Percentiles rank a stretch among this genome's conserved stretches.
Evolutionary conservation across 2,888 invertebrate genomes (phyloP).

Genomic region (Brenthis hecate): DNA sequence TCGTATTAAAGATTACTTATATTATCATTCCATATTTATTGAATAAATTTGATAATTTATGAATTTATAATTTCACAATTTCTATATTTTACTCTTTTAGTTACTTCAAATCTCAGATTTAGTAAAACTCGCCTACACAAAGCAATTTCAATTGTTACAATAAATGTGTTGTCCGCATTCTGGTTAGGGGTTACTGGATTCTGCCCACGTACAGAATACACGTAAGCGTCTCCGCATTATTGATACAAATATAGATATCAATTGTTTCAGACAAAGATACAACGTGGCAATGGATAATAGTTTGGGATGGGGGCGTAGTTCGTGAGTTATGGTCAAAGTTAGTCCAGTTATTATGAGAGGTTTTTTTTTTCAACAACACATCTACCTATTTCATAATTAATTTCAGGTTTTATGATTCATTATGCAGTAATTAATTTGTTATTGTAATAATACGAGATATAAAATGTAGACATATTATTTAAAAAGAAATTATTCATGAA

Average conservation of each 20-base stretch:
- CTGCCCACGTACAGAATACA: slow-evolving; percentile 73
- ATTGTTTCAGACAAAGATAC: slow-evolving; percentile 78
- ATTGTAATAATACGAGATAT: background rate
- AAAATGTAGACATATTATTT: too few species aligned
- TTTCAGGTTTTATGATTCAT: background rate
- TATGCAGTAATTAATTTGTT: background rate
- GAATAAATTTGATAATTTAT: too few species aligned
- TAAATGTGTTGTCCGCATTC: slow-evolving; percentile 56
- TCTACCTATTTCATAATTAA: background rate
- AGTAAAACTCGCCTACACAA: slow-evolving; percentile 45
- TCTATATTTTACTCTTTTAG: too few species aligned
- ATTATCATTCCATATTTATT: too few species aligned
- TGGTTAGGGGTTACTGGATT: slow-evolving; percentile 60
- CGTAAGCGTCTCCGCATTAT: slow-evolving; percentile 78
- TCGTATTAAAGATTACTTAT: too few species aligned
- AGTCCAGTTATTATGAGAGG: slow-evolving; percentile 17
- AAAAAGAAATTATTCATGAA: too few species aligned
- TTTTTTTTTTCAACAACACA: slow-evolving; percentile 3
- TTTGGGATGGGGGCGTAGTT: slow-evolving; percentile 25
- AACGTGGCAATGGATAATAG: slow-evolving; percentile 61
- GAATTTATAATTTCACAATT: too few species aligned
- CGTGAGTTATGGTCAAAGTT: slow-evolving; percentile 6
- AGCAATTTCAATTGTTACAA: slow-evolving; percentile 60
- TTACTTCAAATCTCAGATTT: slow-evolving; percentile 10
- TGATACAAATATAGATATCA: slow-evolving; percentile 82